Evolutionary conservation across 1,140 invertebrate species (phyloP).

Genomic region (Dinothrombium tinctorium): DNA sequence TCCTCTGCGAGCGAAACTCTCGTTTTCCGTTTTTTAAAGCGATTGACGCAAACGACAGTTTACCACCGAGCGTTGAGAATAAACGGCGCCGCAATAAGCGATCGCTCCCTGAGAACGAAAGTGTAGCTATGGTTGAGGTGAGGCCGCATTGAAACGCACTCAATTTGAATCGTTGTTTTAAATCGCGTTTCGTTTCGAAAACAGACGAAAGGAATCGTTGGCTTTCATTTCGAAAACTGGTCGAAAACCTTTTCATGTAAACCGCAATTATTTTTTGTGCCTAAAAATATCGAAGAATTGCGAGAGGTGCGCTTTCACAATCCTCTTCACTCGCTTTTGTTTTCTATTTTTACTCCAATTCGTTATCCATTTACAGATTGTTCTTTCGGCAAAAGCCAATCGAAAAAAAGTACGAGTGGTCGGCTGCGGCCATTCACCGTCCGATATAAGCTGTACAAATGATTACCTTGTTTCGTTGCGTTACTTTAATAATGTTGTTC

Average conservation of each 20-base stretch:
- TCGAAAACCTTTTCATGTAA: constrained; percentile 19
- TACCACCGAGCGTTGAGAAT: no score
- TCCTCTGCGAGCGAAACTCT: no score
- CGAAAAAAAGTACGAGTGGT: constrained; percentile 20
- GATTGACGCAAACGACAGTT: no score
- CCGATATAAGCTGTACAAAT: constrained; percentile 20
- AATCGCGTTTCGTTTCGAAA: no score
- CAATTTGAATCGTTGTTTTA: no score
- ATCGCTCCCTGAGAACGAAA: no score
- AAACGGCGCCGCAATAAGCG: no score
- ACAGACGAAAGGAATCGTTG: background rate
- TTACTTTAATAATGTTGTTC: constrained; percentile 18
- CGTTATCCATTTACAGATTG: constrained; percentile 17
- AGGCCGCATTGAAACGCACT: no score
- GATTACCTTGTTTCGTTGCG: constrained; percentile 21
- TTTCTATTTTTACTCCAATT: background rate
- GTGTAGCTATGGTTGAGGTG: no score
- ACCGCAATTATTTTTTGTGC: constrained; percentile 20
- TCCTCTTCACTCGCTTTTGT: constrained; percentile 1
- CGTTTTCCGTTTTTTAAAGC: no score
- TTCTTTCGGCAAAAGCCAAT: constrained; percentile 17
- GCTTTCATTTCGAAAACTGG: constrained; percentile 20
- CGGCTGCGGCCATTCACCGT: constrained; percentile 21
- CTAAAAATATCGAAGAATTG: constrained; percentile 19
- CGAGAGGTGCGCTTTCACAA: constrained; percentile 11